A percentile compares a stretch with the other conserved stretches of the same genome.
phyloP scores from a whole-genome alignment of 2,113 vertebrate genomes.

The Suncus etruscus region DNA sequence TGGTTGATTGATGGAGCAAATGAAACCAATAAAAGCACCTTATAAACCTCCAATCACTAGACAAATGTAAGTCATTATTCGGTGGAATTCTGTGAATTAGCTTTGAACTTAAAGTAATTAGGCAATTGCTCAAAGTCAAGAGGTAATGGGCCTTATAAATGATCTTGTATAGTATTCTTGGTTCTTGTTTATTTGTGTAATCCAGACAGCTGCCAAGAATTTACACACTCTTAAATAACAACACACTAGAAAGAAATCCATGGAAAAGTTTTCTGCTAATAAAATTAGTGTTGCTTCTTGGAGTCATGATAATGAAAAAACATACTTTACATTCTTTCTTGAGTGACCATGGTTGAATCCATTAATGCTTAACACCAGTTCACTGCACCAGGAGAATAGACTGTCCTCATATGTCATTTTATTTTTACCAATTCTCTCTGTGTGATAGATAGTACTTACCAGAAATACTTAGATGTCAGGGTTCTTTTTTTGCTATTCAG shows the following conservation, averaged over 20 bases:
- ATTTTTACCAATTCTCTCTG: neutral
- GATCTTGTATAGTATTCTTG: conserved; percentile 49
- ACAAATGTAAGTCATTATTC: conserved; percentile 65
- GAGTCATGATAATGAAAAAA: conserved; percentile 22
- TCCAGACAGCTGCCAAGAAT: conserved; percentile 44
- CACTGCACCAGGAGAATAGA: neutral
- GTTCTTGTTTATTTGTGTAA: conserved; percentile 64
- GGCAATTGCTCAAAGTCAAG: conserved; percentile 70
- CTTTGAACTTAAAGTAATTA: conserved; percentile 72
- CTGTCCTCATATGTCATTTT: neutral
- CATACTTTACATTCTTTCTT: neutral
- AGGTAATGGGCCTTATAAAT: conserved; percentile 52
- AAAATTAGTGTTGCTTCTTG: conserved; percentile 31
- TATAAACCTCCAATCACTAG: conserved; percentile 45
- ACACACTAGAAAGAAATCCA: neutral
- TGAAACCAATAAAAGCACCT: conserved; percentile 48
- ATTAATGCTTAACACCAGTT: neutral
- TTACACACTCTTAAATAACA: conserved; percentile 46
- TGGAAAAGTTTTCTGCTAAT: conserved; percentile 35
- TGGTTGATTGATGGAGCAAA: conserved; percentile 51
- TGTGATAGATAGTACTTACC: neutral
- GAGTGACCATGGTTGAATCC: neutral
- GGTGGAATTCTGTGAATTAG: conserved; percentile 46
- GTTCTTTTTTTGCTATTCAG: neutral
- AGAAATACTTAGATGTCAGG: neutral